Evolutionary conservation across 2,888 invertebrate genomes (phyloP).

Genomic region (Tenthredo scrophulariae): DNA sequence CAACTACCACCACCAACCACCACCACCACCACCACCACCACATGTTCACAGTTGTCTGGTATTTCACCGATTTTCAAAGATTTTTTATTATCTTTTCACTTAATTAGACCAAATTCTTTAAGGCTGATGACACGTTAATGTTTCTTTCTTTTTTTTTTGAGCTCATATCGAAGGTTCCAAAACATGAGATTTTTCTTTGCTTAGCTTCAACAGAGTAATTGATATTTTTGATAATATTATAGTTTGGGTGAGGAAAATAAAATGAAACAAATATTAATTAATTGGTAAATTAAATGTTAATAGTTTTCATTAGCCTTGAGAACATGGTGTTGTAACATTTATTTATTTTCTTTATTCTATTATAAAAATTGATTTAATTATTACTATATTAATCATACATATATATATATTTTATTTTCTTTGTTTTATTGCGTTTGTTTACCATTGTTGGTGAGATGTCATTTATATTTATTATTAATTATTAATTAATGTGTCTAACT

Average conservation of each 20-base stretch:
- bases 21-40: slow-evolving; percentile 73
- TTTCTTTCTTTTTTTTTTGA: neutral
- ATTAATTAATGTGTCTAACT: slow-evolving; percentile 71
- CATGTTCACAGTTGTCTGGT: slow-evolving; percentile 78
- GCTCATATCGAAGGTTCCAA: neutral
- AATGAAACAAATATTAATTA: neutral
- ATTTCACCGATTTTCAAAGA: slow-evolving; percentile 76
- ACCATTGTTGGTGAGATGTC: slow-evolving; percentile 72
- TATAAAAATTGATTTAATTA: slow-evolving; percentile 66
- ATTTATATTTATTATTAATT: slow-evolving; percentile 69
- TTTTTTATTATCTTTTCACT: slow-evolving; percentile 66
- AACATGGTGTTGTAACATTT: slow-evolving; percentile 56
- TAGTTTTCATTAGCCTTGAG: slow-evolving; percentile 56
- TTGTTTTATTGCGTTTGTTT: slow-evolving; percentile 58
- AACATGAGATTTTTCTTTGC: no score
- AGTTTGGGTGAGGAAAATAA: neutral
- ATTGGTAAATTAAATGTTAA: neutral
- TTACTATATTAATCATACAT: slow-evolving; percentile 64
- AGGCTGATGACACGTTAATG: slow-evolving; percentile 46
- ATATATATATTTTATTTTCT: slow-evolving; percentile 37
- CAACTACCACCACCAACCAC: slow-evolving; percentile 71
- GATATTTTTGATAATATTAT: neutral
- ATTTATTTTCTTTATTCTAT: slow-evolving; percentile 57
- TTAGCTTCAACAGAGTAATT: neutral
- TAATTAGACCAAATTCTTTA: slow-evolving; percentile 29